Evolutionary conservation across 2,888 invertebrate genomes (phyloP).

Genomic region (Polydrusus pterygomalis): DNA sequence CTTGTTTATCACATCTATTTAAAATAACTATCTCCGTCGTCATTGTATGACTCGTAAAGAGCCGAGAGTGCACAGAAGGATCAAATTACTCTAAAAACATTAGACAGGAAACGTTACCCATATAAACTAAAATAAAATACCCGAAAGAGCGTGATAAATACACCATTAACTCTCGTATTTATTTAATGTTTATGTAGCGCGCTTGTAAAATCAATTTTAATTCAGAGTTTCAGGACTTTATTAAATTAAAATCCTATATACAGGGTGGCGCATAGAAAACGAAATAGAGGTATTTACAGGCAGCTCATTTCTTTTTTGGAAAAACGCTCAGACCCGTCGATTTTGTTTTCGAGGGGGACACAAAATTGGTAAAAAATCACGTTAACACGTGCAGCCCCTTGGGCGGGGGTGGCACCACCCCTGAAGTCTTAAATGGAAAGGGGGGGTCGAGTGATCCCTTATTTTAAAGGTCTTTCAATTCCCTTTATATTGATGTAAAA

Average conservation of each 20-base stretch:
- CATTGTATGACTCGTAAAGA: constrained; percentile 34
- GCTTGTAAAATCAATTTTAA: constrained; percentile 26
- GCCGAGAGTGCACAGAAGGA: constrained; percentile 36
- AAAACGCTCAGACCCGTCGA: too few species aligned
- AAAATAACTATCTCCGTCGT: constrained; percentile 28
- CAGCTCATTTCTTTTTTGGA: too few species aligned
- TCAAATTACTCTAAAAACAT: constrained; percentile 48
- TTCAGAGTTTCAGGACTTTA: background rate
- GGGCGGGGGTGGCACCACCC: too few species aligned
- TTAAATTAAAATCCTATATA: background rate
- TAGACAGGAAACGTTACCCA: constrained; percentile 50
- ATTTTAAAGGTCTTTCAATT: too few species aligned
- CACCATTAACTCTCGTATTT: constrained; percentile 57
- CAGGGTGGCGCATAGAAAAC: too few species aligned
- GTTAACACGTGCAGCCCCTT: too few species aligned
- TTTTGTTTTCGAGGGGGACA: too few species aligned
- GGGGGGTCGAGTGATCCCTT: too few species aligned
- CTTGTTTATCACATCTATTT: background rate
- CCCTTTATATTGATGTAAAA: too few species aligned
- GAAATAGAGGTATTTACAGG: too few species aligned
- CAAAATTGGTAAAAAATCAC: too few species aligned
- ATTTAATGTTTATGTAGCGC: constrained; percentile 56
- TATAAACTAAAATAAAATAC: constrained; percentile 56
- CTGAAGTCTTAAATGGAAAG: too few species aligned
- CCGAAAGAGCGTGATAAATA: constrained; percentile 58